A percentile compares a stretch with the other conserved stretches of the same genome.
phyloP scores from a whole-genome alignment of 1,140 invertebrate species.

The Vanessa atalanta region DNA sequence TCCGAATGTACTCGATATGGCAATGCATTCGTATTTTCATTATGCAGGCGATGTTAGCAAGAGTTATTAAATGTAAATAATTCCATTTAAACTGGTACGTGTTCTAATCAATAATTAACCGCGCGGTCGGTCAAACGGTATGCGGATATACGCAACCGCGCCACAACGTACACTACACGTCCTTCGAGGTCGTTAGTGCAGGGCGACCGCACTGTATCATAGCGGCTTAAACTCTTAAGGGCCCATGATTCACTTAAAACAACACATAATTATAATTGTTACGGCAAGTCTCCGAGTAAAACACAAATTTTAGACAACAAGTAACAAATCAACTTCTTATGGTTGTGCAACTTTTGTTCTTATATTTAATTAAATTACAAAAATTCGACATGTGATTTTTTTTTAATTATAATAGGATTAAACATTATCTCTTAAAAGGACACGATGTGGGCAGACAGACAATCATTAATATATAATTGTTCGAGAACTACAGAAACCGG shows the following conservation, averaged over 20 bases:
- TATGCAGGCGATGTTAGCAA: slow-evolving; percentile 2
- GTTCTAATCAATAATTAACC: slow-evolving; percentile 54
- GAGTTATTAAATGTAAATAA: slow-evolving; percentile 25
- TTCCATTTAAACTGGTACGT: slow-evolving; percentile 26
- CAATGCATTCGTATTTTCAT: neutral
- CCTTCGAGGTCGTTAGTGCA: slow-evolving; percentile 75
- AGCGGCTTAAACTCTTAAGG: neutral
- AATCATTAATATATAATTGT: no score
- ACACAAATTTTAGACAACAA: no score
- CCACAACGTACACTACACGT: slow-evolving; percentile 54
- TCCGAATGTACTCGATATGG: neutral
- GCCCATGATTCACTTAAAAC: neutral
- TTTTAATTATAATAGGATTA: no score
- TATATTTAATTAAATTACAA: no score
- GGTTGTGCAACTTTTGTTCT: no score
- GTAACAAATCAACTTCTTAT: no score
- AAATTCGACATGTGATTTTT: no score
- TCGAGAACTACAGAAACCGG: no score
- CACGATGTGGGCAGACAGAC: no score
- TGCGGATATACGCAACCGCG: slow-evolving; percentile 73
- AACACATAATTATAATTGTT: neutral
- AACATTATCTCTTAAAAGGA: no score
- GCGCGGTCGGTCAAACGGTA: slow-evolving; percentile 58
- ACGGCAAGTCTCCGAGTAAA: no score
- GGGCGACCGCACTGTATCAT: slow-evolving; percentile 29